These are phyloP conservation scores for Corynorhinus townsendii DNA, from an alignment of 2,113 vertebrate species.

Conservation along the genomic window DNA sequence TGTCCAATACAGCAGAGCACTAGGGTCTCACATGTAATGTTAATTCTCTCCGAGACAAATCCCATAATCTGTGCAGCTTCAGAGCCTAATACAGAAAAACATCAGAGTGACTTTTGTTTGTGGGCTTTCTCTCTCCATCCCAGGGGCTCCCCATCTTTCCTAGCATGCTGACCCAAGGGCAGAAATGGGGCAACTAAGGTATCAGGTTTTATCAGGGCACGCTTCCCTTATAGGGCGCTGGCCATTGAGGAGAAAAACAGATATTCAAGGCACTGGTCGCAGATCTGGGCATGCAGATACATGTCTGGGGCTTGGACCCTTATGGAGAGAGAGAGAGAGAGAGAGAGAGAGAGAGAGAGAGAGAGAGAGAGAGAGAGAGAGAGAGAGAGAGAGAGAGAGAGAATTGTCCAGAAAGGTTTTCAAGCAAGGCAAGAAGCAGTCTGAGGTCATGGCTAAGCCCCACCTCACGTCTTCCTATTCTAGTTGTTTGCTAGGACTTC, in stretches of 20 bases:
- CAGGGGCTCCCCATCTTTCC: not conserved
- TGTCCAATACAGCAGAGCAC: slow-evolving; percentile 12
- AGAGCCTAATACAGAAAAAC: slow-evolving; percentile 42
- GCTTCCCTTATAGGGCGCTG: not conserved
- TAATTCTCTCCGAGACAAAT: slow-evolving; percentile 71
- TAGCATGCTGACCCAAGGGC: not conserved
- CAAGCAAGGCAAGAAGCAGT: not conserved
- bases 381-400: too few species aligned
- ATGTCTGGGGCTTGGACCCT: not conserved
- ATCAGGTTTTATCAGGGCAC: not conserved
- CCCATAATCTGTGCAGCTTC: slow-evolving; percentile 66
- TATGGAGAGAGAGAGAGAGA: not conserved
- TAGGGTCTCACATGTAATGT: slow-evolving; percentile 58
- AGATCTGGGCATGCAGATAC: not conserved
- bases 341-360: too few species aligned
- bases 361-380: not conserved
- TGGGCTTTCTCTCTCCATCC: slow-evolving; percentile 7
- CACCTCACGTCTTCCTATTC: not conserved
- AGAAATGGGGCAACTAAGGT: not conserved
- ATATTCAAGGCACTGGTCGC: not conserved
- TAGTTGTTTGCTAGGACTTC: not conserved
- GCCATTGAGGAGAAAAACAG: not conserved
- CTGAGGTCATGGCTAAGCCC: not conserved
- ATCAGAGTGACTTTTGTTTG: slow-evolving; percentile 22
- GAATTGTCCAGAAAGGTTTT: not conserved